Percentiles rank a stretch among this genome's conserved stretches.
These are phyloP conservation scores for Patella vulgata DNA, from an alignment of 1,140 invertebrate genomes.

Conservation along the genomic window DNA sequence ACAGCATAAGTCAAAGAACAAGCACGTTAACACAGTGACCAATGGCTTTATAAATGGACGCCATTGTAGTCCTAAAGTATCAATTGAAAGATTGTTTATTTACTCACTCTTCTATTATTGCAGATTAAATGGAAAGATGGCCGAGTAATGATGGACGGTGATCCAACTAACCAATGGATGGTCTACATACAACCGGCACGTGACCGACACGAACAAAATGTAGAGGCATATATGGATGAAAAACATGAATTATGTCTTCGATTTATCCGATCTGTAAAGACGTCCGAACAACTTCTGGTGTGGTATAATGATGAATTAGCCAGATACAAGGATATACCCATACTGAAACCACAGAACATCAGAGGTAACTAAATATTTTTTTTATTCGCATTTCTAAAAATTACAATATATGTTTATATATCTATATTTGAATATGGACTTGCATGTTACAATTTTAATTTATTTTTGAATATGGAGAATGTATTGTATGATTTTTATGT, in stretches of 20 bases:
- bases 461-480: no score
- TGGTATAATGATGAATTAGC: constrained; percentile 86
- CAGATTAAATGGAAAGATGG: constrained; percentile 36
- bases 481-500: no score
- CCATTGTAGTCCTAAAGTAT: no score
- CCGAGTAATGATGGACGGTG: constrained; percentile 11
- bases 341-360: constrained; percentile 83
- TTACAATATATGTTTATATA: no score
- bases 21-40: no score
- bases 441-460: no score
- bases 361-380: constrained; percentile 75
- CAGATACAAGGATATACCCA: constrained; percentile 77
- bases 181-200: constrained; percentile 71
- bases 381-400: not conserved
- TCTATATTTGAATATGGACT: no score
- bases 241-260: constrained; percentile 45
- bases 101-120: not conserved
- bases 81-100: no score
- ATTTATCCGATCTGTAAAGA: constrained; percentile 66
- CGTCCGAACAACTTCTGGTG: constrained; percentile 75
- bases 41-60: no score
- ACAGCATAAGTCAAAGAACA: no score
- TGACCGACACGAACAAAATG: constrained; percentile 77
- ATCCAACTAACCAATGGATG: constrained; percentile 65
- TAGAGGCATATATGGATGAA: constrained; percentile 67